phyloP scores from a whole-genome alignment of 2,888 invertebrate genomes.

The Lampropteryx suffumata region DNA sequence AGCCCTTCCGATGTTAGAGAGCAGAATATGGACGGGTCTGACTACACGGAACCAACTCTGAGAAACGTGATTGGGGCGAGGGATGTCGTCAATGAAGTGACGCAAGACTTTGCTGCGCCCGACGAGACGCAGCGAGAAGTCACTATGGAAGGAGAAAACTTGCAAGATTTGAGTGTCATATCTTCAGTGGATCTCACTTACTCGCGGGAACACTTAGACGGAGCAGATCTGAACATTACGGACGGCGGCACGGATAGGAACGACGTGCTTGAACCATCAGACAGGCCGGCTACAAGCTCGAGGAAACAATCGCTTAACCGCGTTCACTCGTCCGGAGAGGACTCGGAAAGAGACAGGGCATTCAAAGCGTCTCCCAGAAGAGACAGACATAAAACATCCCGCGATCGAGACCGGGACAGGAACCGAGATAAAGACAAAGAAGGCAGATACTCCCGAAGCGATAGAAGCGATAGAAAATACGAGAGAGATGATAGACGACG shows the following conservation, averaged over 20 bases:
- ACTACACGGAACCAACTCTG: conserved; percentile 61
- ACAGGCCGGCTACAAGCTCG: conserved; percentile 53
- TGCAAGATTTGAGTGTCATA: conserved; percentile 68
- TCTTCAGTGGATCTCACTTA: conserved; percentile 61
- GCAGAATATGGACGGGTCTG: conserved; percentile 73
- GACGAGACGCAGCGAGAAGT: conserved; percentile 78
- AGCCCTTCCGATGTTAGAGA: conserved; percentile 64
- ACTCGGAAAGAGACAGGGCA: conserved; percentile 69
- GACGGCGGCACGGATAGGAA: conserved; percentile 49
- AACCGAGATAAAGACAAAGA: conserved; percentile 55
- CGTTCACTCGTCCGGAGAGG: conserved; percentile 68
- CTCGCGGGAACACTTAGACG: conserved; percentile 78
- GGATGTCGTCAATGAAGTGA: conserved; percentile 54
- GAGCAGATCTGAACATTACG: conserved; percentile 60
- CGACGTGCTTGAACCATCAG: conserved; percentile 59
- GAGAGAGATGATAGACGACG: conserved; percentile 46
- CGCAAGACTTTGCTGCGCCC: conserved; percentile 61
- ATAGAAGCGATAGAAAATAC: conserved; percentile 49
- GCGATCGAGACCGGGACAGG: conserved; percentile 56
- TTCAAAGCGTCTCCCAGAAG: conserved; percentile 65
- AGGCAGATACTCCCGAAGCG: conserved; percentile 60
- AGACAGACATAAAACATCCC: conserved; percentile 57
- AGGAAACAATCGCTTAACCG: conserved; percentile 50
- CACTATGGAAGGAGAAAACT: conserved; percentile 84
- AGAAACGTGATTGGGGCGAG: conserved; percentile 45